phyloP scores from a whole-genome alignment of 2,888 invertebrate genomes.

The Tenodera sinensis region DNA sequence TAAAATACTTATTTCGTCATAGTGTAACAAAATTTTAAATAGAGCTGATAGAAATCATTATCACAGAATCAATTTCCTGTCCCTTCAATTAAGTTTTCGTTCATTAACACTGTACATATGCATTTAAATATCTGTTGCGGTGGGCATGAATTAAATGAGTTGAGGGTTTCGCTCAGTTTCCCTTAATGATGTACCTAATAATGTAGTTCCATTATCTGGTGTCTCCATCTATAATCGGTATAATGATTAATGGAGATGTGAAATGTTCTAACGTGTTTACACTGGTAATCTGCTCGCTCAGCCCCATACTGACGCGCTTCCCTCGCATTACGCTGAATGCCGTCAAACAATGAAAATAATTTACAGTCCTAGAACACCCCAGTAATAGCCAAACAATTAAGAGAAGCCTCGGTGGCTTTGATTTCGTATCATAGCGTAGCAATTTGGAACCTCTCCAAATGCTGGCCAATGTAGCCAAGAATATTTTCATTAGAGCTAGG shows the following conservation, averaged over 20 bases:
- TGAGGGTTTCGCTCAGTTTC: neutral
- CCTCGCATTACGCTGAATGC: neutral
- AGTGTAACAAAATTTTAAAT: too few species aligned
- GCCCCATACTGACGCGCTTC: neutral
- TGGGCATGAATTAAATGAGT: neutral
- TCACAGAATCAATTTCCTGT: too few species aligned
- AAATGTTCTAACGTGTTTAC: neutral
- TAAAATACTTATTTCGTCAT: too few species aligned
- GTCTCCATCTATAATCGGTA: neutral
- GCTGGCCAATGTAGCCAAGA: slow-evolving; percentile 2
- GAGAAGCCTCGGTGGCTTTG: neutral
- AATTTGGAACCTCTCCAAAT: slow-evolving; percentile 3
- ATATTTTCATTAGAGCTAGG: neutral
- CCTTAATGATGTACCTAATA: neutral
- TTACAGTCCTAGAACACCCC: neutral
- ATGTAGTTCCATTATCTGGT: neutral
- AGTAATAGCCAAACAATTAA: neutral
- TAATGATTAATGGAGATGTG: neutral
- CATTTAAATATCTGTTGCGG: too few species aligned
- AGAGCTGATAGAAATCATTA: too few species aligned
- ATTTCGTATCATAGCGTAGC: neutral
- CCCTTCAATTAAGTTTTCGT: too few species aligned
- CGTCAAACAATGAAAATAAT: neutral
- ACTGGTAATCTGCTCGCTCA: neutral
- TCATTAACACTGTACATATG: too few species aligned